A percentile compares a stretch with the other conserved stretches of the same genome.
Evolutionary conservation across 2,113 vertebrate genomes (phyloP).

Genomic region (Daboia siamensis): DNA sequence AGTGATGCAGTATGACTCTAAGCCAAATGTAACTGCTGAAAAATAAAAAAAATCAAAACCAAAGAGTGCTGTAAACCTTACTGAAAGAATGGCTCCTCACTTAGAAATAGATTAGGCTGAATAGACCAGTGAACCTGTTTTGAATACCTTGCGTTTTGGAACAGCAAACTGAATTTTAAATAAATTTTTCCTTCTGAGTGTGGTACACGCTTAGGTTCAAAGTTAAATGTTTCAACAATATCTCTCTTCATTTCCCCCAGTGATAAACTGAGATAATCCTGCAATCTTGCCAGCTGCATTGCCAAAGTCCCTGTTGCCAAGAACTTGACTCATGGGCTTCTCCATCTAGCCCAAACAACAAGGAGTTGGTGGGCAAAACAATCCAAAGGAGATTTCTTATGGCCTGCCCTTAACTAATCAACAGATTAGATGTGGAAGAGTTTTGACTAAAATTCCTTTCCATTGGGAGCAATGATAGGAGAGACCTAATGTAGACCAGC

Average conservation of each 20-base stretch:
- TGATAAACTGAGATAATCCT: not conserved
- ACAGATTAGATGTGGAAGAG: not conserved
- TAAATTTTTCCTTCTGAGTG: not conserved
- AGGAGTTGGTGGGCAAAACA: not conserved
- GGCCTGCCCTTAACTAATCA: not conserved
- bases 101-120: not conserved
- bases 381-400: not conserved
- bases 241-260: not conserved
- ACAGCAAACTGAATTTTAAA: not conserved
- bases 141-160: not conserved
- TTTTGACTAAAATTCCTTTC: not conserved
- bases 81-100: not conserved
- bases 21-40: not conserved
- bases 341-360: not conserved
- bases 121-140: not conserved
- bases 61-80: not conserved
- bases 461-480: too few relatives aligned
- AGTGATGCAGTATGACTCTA: not conserved
- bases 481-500: too few relatives aligned
- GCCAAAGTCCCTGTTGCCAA: not conserved
- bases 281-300: not conserved
- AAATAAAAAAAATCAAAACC: not conserved
- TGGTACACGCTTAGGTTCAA: not conserved
- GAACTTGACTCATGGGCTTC: not conserved
- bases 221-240: not conserved